Evolutionary conservation across 2,888 invertebrate species (phyloP).

Genomic region (Tipula vernalis): DNA sequence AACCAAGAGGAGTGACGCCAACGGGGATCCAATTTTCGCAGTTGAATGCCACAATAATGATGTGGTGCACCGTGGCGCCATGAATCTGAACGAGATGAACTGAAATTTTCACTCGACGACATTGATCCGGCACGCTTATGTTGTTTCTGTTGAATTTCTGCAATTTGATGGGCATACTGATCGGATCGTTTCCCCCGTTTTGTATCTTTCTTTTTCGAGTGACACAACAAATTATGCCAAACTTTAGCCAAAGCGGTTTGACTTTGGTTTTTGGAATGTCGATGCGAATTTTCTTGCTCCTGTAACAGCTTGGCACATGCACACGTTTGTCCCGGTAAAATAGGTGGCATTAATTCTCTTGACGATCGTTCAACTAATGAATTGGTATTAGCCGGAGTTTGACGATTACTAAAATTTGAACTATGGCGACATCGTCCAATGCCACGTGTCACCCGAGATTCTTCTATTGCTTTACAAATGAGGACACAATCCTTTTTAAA

Average conservation of each 20-base stretch:
- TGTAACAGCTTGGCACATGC: conserved; percentile 38
- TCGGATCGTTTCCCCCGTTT: conserved; percentile 42
- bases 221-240: conserved; percentile 36
- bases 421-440: conserved; percentile 77
- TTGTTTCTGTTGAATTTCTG: conserved; percentile 61
- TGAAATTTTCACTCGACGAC: conserved; percentile 82
- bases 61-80: conserved; percentile 59
- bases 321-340: conserved; percentile 33
- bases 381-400: conserved; percentile 78
- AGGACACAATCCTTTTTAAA: conserved; percentile 95
- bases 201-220: conserved; percentile 24
- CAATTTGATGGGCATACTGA: conserved; percentile 62
- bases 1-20: conserved; percentile 78
- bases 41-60: conserved; percentile 62
- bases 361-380: conserved; percentile 69
- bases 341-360: conserved; percentile 51
- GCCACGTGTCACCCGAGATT: conserved; percentile 77
- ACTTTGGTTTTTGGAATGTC: conserved; percentile 18
- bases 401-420: conserved; percentile 76
- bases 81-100: conserved; percentile 75
- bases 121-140: conserved; percentile 70
- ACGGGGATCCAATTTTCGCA: conserved; percentile 59
- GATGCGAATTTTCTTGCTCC: conserved; percentile 24
- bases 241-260: conserved; percentile 23
- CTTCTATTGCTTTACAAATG: conserved; percentile 92